Evolutionary conservation across 2,888 invertebrate genomes (phyloP), one percentile per base, ranked within the genome.

Genomic region (Tachystola acroxantha): DNA sequence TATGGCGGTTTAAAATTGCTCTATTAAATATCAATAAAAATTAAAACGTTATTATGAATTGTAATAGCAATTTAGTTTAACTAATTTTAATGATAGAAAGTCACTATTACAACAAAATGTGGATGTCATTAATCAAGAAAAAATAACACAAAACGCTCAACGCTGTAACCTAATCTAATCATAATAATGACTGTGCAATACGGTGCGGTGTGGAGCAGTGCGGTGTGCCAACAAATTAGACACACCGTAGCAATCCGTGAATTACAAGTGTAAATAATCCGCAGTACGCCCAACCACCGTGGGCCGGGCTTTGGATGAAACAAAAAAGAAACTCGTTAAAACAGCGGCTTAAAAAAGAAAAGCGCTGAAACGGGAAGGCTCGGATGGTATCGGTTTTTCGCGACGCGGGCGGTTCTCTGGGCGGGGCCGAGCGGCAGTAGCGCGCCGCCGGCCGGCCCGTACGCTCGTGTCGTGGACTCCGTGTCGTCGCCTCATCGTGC

Each of bases 401-500:
- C 76, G 59, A 63, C 64, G 77, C 79, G 75, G 78, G 86, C 79
- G 78, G 74, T 78, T 61, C 82, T 76, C 65, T 80, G 81, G 82
- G 81, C 82, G 82, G 86, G 84, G 84, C 82, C 66, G 64, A 63
- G 43, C 11, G 60, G 34, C 74, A 90, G 90, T 90, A 87, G 80
- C 89, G 88, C 88, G 89, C 88, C 89, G 89, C 84, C 88, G 84
- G 89, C 84, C 89, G 89, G 88, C 87, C 68, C 63, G 88, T 69
- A 64, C 73, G 85, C 67, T 88, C 87, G 80, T 65, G 74, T 64
- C 48, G 48, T 38, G 36, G 45, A 36, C 16, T 53, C 40, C 3
- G 34, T 20, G 55, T 37, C 53, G 56, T 48, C 50, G 55, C 60
- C 61, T 51, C 26, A 26, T 52, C 63, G 72, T 64, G 69, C 77